Conservation (phyloP, 2,888 invertebrate species). For the Microplitis deprimator region DNA sequence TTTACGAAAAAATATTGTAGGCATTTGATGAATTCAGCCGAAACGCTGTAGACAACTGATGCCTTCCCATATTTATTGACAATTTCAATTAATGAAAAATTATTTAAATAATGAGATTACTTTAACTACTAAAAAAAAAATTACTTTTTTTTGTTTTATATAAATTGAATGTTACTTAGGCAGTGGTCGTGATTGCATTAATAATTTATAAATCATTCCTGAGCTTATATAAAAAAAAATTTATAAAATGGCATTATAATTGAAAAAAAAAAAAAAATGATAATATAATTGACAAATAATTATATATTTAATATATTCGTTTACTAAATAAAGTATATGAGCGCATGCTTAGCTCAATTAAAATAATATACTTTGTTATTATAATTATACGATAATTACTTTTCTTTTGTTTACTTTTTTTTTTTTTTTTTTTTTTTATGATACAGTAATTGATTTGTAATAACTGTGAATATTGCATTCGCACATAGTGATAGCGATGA, state of each 20-base stretch:
- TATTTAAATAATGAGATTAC: conserved; percentile 25
- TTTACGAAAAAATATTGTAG: too few species aligned
- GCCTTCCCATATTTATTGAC: not conserved
- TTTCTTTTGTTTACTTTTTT: not conserved
- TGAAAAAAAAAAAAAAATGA: conserved; percentile 14
- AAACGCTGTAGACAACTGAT: not conserved
- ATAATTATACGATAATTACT: not conserved
- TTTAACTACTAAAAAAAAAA: conserved; percentile 15
- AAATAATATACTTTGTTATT: not conserved
- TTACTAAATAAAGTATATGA: conserved; percentile 12
- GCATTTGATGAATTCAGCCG: not conserved
- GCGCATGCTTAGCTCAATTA: conserved; percentile 23
- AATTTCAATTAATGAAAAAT: conserved; percentile 4
- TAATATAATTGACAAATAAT: conserved; percentile 16
- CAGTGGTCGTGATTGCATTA: conserved; percentile 40
- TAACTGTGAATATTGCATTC: conserved; percentile 39
- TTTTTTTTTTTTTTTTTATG: conserved; percentile 3
- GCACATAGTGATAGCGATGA: conserved; percentile 45
- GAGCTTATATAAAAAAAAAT: conserved; percentile 20
- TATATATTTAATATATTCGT: conserved; percentile 8
- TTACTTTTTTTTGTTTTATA: conserved; percentile 7
- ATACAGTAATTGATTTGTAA: not conserved
- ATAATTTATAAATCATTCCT: conserved; percentile 23
- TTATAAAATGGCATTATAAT: conserved; percentile 21
- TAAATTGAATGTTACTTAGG: conserved; percentile 31